Evolutionary conservation across 1,140 invertebrate species (phyloP).

Genomic region (Listronotus oregonensis): DNA sequence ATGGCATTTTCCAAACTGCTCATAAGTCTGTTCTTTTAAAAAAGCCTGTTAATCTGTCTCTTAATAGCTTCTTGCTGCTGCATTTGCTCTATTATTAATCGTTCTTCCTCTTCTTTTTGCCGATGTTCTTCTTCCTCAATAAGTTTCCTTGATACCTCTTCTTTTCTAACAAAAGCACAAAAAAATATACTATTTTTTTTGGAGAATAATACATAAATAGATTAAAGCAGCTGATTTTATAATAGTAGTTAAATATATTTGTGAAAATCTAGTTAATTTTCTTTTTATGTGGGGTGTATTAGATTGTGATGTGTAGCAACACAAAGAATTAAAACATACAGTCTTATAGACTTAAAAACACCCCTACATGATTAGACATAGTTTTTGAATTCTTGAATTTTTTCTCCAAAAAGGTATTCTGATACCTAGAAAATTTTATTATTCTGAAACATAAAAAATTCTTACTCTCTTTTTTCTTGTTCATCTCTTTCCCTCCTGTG

Average conservation of each 20-base stretch:
- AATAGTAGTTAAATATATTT: too few species aligned
- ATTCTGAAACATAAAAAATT: slow-evolving; percentile 4
- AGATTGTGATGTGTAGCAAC: too few species aligned
- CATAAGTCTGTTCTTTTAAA: slow-evolving; percentile 95
- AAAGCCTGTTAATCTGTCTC: slow-evolving; percentile 91
- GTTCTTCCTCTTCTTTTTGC: slow-evolving; percentile 68
- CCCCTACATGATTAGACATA: too few species aligned
- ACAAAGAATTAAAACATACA: too few species aligned
- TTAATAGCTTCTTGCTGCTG: slow-evolving; percentile 66
- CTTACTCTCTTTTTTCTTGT: slow-evolving; percentile 68
- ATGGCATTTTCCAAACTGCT: slow-evolving; percentile 92
- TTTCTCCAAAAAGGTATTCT: background rate
- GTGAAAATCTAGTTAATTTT: too few species aligned
- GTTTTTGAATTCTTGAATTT: background rate
- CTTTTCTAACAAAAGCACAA: slow-evolving; percentile 50
- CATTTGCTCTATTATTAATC: slow-evolving; percentile 64
- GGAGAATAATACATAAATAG: too few species aligned
- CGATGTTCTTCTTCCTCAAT: slow-evolving; percentile 61
- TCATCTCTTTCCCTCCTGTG: slow-evolving; percentile 79
- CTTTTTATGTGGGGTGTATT: too few species aligned
- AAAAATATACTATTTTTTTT: too few species aligned
- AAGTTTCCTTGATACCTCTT: slow-evolving; percentile 48
- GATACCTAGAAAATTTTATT: slow-evolving; percentile 20
- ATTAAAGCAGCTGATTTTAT: too few species aligned
- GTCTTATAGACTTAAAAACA: too few species aligned